Base-by-base conservation (phyloP, 2,888 invertebrate genomes). In the Lordiphosa fenestrarum region DNA sequence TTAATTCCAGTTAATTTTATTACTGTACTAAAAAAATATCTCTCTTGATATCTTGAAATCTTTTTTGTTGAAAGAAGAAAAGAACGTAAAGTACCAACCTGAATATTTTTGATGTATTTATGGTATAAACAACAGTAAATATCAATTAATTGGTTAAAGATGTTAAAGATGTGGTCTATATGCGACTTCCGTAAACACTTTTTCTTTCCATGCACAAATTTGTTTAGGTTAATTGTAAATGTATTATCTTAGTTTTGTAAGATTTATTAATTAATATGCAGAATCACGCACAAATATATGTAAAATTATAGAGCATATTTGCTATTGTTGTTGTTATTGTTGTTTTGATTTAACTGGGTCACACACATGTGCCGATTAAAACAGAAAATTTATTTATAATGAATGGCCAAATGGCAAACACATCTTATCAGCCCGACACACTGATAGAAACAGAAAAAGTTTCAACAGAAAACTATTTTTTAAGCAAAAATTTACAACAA, bases 331-430 rank as follows among this genome's bases (percentile, higher is more conserved):
- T 64, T 65, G 57, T 52, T 63, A 56, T 64, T 65, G 69, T 63
- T 66, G 46, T 62, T 70, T 77, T 66, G 36, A 62, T 63, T 56
- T 66, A 78, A 82, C 65, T 84, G 59, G 80, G 80, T 80, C 80
- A 80, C 83, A 84, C 76, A 78, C 75, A 80, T 80, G 83, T 69
- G 80, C 83, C 69, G 77, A 77, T 77, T 77, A 81, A 81, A 64
- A 60, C 81, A 56, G 58, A 81, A 84, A 73, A 68, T 68, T 62
- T 59, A 68, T 70, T 60, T 71, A 63, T 69, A 66, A 55, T 66
- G 44, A 64, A 65, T 57, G 49, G 37, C 50, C 42, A 44, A 44
- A 25, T 25, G 25, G 25, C 25, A 9, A 9, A 30, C 30, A 30
- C 30, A 30, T 30, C 30, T 30, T 30, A 59, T 44, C 38, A 10